phyloP scores from a whole-genome alignment of 2,888 invertebrate genomes.

The Timema podura region DNA sequence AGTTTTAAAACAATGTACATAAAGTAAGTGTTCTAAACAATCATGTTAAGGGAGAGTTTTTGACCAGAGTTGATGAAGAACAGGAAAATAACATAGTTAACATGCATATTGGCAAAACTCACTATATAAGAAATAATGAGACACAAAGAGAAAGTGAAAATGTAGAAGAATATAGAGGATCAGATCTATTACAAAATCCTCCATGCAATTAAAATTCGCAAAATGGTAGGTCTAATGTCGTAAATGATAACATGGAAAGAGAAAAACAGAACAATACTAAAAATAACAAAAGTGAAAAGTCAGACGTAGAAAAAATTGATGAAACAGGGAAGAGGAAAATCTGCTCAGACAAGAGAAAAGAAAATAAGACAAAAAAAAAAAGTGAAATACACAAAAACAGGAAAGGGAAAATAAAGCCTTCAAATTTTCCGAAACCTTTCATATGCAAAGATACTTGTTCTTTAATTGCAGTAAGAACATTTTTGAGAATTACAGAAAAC shows the following conservation, averaged over 20 bases:
- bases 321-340: conserved; percentile 9
- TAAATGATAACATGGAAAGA: neutral
- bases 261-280: neutral
- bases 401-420: neutral
- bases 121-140: neutral
- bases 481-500: neutral
- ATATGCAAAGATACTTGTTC: neutral
- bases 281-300: neutral
- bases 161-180: neutral
- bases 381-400: neutral
- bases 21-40: too few species aligned
- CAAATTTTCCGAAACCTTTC: neutral
- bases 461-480: conserved; percentile 9
- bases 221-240: neutral
- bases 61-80: neutral
- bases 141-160: conserved; percentile 10
- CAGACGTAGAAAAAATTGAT: neutral
- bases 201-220: neutral
- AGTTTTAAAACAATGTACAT: too few species aligned
- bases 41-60: too few species aligned
- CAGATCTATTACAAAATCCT: neutral
- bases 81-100: conserved; percentile 1
- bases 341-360: neutral
- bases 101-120: neutral
- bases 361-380: neutral